Evolutionary conservation across 2,888 invertebrate species (phyloP), one percentile per base, ranked within the genome.

Genomic region (Ophion ellenae): DNA sequence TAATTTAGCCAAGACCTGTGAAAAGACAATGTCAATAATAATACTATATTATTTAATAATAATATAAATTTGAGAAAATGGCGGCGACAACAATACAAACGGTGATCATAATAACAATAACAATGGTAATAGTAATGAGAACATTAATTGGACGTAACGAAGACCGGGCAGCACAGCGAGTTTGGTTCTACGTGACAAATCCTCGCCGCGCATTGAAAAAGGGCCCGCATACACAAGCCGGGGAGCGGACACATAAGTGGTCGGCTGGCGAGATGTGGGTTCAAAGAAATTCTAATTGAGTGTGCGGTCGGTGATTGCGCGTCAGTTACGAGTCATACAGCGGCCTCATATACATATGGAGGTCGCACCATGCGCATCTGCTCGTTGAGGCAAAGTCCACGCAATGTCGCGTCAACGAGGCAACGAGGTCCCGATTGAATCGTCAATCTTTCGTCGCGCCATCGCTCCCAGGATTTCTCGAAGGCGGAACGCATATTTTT

Each of bases 281-380:
- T 90, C 90, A 90, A 92, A 92, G 92, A 92, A 92, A 92, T 92
- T 92, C 89, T 91, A 92, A 92, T 93, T 90, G 90, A 91, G 89
- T 87, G 91, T 89, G 86, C 77, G 77, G 85, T 67, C 77, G 57
- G 67, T 86, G 86, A 86, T 86, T 79, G 82, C 79, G 47, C 78
- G 59, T 75, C 73, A 77, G 77, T 77, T 57, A 24, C 36, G 32
- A 57, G 67, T 67, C 14, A 57, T 32, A 53, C 53, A 57, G 7
- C 20, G 24, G 47, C 57, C 36, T 66, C n/a, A n/a, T 40, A 32
- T 20, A 64, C 40, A 67, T 67, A 77, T 67, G 67, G 77, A 67
- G 77, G 77, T 36, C 36, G 57, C 57, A 36, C 28, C 36, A 40
- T 36, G 28, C n/a, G 24, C n/a, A 69, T 53, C n/a, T 40, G 11